A percentile compares a stretch with the other conserved stretches of the same genome.
phyloP scores from a whole-genome alignment of 2,888 invertebrate species.

The Lepidocyrtinus sp. region DNA sequence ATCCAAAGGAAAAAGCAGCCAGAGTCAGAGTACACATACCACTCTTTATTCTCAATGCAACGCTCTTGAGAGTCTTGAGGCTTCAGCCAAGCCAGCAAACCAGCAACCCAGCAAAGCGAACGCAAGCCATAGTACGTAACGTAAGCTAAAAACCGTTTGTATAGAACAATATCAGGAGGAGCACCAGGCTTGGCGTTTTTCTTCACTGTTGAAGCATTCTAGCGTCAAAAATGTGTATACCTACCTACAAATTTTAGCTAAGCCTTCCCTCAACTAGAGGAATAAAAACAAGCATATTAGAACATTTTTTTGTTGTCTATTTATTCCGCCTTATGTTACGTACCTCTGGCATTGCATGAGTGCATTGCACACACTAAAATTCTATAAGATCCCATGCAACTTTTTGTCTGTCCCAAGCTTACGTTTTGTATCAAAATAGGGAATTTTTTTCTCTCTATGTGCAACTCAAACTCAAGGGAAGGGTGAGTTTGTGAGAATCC shows the following conservation, averaged over 20 bases:
- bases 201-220: too few relatives aligned
- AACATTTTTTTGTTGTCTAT: slow-evolving; percentile 14
- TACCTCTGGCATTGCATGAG: slow-evolving; percentile 27
- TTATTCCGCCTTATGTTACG: slow-evolving; percentile 4
- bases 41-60: too few relatives aligned
- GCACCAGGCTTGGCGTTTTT: not conserved
- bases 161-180: not conserved
- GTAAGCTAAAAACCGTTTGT: not conserved
- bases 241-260: not conserved
- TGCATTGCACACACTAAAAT: slow-evolving; percentile 9
- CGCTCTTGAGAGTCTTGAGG: not conserved
- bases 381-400: not conserved
- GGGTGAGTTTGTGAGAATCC: too few relatives aligned
- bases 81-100: not conserved
- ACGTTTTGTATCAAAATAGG: too few relatives aligned
- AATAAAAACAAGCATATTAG: not conserved
- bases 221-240: not conserved
- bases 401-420: too few relatives aligned
- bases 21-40: not conserved
- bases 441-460: too few relatives aligned
- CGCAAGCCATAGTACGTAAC: not conserved
- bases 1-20: not conserved
- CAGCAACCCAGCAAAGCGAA: not conserved
- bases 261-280: not conserved
- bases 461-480: too few relatives aligned